These are phyloP conservation scores for Zaprionus obscuricornis DNA, from an alignment of 2,888 invertebrate species.

Conservation along the genomic window DNA sequence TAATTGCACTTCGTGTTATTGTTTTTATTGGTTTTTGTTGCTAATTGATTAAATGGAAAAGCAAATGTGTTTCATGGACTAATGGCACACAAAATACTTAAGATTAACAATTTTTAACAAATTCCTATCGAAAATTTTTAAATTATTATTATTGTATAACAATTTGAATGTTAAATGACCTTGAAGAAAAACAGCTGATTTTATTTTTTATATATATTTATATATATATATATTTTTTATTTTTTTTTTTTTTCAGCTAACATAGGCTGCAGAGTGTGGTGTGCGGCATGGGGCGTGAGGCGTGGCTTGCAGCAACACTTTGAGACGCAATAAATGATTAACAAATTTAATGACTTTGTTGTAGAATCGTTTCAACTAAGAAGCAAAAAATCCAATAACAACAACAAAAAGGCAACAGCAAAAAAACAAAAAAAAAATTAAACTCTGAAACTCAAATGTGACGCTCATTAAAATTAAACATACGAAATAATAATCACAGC, in stretches of 20 bases:
- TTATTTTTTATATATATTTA: too few species aligned
- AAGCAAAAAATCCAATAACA: too few species aligned
- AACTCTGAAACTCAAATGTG: constrained; percentile 51
- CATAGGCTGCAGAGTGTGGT: too few species aligned
- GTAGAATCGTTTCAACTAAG: constrained; percentile 65
- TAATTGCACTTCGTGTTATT: too few species aligned
- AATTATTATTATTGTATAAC: too few species aligned
- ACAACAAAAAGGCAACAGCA: background rate
- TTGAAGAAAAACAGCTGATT: constrained; percentile 66
- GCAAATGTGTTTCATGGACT: constrained; percentile 58
- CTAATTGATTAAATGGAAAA: too few species aligned
- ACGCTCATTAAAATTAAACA: constrained; percentile 74
- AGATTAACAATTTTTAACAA: constrained; percentile 38
- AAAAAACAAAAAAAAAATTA: constrained; percentile 13
- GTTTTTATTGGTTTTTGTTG: too few species aligned
- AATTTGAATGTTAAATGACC: constrained; percentile 31
- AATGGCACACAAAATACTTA: constrained; percentile 24
- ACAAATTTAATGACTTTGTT: constrained; percentile 74
- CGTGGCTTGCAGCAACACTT: constrained; percentile 54
- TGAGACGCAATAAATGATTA: constrained; percentile 71
- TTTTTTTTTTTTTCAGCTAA: constrained; percentile 27
- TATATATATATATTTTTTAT: too few species aligned
- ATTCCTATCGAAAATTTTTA: constrained; percentile 36
- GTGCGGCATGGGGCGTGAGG: constrained; percentile 39
- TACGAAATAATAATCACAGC: constrained; percentile 55